phyloP scores from a whole-genome alignment of 2,888 invertebrate genomes.

The Gerris lacustris region DNA sequence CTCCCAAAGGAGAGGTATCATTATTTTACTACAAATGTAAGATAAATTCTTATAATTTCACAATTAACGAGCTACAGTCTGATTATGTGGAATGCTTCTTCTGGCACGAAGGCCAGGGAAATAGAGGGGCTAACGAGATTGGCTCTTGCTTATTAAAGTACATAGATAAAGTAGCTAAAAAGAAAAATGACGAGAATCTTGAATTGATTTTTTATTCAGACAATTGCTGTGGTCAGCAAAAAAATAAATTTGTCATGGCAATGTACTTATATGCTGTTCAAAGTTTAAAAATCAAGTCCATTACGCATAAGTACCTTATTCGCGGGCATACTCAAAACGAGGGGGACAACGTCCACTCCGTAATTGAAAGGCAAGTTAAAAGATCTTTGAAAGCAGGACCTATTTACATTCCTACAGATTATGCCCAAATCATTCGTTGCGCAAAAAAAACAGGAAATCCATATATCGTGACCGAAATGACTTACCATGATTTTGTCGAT shows the following conservation, averaged over 20 bases:
- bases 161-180: constrained; percentile 18
- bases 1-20: constrained; percentile 13
- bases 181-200: constrained; percentile 8
- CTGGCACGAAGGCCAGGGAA: constrained; percentile 28
- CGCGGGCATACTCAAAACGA: constrained; percentile 28
- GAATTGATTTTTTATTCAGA: constrained; percentile 25
- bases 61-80: not conserved
- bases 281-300: constrained; percentile 19
- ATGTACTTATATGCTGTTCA: constrained; percentile 24
- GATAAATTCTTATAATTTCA: not conserved
- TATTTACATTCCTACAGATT: constrained; percentile 26
- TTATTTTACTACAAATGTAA: constrained; percentile 15
- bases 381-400: constrained; percentile 21
- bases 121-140: constrained; percentile 24
- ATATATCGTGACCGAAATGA: too few species aligned
- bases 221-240: constrained; percentile 28
- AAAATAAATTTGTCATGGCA: constrained; percentile 25
- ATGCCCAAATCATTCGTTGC: too few species aligned
- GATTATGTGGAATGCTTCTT: constrained; percentile 24
- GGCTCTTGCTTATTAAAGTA: too few species aligned
- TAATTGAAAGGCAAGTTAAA: constrained; percentile 25
- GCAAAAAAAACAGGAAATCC: too few species aligned
- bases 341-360: constrained; percentile 25
- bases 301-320: constrained; percentile 27
- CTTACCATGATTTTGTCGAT: too few species aligned